phyloP scores from a whole-genome alignment of 2,888 invertebrate genomes.

The Galeruca laticollis region DNA sequence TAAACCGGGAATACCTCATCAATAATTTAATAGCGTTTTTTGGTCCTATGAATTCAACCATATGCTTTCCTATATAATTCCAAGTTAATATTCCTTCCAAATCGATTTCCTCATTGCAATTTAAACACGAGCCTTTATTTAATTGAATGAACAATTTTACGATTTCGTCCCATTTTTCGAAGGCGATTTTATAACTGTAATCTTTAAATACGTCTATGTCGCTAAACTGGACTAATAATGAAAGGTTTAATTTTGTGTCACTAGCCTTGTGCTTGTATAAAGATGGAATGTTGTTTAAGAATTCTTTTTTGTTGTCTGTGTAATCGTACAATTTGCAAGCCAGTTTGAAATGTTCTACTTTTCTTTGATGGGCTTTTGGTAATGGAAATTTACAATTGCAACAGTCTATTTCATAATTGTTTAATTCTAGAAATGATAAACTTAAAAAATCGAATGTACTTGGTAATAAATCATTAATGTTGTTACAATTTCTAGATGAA shows the following conservation, averaged over 20 bases:
- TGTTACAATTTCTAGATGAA: conserved; percentile 47
- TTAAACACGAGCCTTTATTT: conserved; percentile 72
- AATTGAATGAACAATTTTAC: conserved; percentile 71
- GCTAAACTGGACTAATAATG: conserved; percentile 73
- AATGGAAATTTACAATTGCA: conserved; percentile 75
- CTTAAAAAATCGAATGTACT: conserved; percentile 65
- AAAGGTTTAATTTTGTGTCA: conserved; percentile 69
- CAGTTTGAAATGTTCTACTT: conserved; percentile 69
- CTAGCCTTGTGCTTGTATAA: conserved; percentile 72
- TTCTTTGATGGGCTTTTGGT: conserved; percentile 67
- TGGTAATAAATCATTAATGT: conserved; percentile 33
- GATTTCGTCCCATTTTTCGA: conserved; percentile 72
- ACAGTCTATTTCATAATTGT: conserved; percentile 68
- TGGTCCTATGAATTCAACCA: conserved; percentile 74
- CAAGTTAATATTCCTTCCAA: conserved; percentile 70
- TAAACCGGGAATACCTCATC: conserved; percentile 69
- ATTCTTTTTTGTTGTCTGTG: conserved; percentile 61
- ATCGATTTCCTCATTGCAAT: conserved; percentile 71
- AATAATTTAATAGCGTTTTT: conserved; percentile 71
- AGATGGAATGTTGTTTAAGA: conserved; percentile 73
- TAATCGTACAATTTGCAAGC: conserved; percentile 69
- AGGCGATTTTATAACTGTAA: conserved; percentile 70
- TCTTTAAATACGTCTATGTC: conserved; percentile 71
- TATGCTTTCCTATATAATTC: conserved; percentile 71
- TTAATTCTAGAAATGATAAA: conserved; percentile 69